phyloP scores from a whole-genome alignment of 2,113 vertebrate species.

The Cavia aperea region DNA sequence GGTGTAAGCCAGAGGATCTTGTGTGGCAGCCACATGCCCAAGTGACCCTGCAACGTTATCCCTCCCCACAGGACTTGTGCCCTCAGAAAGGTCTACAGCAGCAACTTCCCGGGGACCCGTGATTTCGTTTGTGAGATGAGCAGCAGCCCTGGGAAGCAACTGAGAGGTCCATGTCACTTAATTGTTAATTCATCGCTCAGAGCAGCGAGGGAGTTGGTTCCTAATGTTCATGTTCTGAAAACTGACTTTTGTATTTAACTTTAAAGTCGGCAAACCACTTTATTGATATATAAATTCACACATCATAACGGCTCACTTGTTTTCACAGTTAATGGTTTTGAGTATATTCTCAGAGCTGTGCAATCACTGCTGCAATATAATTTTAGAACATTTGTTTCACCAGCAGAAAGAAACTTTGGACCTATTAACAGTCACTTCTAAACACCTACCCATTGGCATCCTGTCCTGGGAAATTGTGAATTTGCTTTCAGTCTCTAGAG shows the following conservation, averaged over 20 bases:
- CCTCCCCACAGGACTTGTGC: no score
- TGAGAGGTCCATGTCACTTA: neutral
- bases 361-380: neutral
- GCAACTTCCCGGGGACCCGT: neutral
- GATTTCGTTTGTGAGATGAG: neutral
- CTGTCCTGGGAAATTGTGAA: neutral
- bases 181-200: neutral
- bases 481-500: neutral
- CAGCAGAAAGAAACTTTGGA: neutral
- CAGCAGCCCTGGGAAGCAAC: neutral
- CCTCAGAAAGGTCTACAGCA: neutral
- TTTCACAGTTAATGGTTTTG: neutral
- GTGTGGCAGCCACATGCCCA: neutral
- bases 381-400: neutral
- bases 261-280: neutral
- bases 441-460: neutral
- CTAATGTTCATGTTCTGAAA: neutral
- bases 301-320: neutral
- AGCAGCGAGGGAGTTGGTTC: neutral
- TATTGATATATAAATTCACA: neutral
- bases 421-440: neutral
- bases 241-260: neutral
- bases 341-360: neutral
- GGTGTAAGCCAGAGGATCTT: neutral
- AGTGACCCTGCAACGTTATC: neutral